A percentile compares a stretch with the other conserved stretches of the same genome.
These are phyloP conservation scores for Notarius lentiginosus DNA, from an alignment of 2,113 vertebrate species.

Conservation along the genomic window DNA sequence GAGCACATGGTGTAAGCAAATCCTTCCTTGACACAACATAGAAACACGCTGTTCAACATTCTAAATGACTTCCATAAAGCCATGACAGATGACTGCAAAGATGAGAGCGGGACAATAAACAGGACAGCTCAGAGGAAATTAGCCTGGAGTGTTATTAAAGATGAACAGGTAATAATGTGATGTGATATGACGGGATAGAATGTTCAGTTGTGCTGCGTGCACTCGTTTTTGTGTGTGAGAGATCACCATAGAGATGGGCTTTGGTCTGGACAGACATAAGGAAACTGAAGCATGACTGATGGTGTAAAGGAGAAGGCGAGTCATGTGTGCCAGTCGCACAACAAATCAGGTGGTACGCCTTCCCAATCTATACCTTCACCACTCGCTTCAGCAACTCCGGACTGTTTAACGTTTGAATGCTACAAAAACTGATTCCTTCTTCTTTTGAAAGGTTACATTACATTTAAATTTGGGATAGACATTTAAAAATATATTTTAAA, in stretches of 20 bases:
- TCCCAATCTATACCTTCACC: neutral
- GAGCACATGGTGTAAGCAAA: no score
- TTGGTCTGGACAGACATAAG: slow-evolving; percentile 59
- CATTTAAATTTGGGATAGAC: no score
- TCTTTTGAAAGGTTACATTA: no score
- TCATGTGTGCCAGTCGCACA: slow-evolving; percentile 58
- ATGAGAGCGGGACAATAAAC: neutral
- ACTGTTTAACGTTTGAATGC: neutral
- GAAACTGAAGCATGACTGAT: slow-evolving; percentile 55
- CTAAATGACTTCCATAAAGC: slow-evolving; percentile 12
- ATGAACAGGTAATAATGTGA: neutral
- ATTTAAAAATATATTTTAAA: no score
- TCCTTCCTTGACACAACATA: slow-evolving; percentile 29
- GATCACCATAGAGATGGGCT: slow-evolving; percentile 69
- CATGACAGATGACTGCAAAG: slow-evolving; percentile 10
- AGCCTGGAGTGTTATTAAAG: slow-evolving; percentile 2
- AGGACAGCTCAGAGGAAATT: neutral
- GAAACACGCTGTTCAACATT: neutral
- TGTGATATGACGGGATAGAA: neutral
- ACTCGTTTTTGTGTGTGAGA: slow-evolving; percentile 58
- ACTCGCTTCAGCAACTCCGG: neutral
- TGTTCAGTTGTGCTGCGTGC: slow-evolving; percentile 29
- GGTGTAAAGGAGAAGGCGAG: slow-evolving; percentile 53
- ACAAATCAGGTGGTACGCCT: neutral
- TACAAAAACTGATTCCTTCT: no score